Conservation (phyloP, 2,888 invertebrate species). For the Epinotia bilunana region DNA sequence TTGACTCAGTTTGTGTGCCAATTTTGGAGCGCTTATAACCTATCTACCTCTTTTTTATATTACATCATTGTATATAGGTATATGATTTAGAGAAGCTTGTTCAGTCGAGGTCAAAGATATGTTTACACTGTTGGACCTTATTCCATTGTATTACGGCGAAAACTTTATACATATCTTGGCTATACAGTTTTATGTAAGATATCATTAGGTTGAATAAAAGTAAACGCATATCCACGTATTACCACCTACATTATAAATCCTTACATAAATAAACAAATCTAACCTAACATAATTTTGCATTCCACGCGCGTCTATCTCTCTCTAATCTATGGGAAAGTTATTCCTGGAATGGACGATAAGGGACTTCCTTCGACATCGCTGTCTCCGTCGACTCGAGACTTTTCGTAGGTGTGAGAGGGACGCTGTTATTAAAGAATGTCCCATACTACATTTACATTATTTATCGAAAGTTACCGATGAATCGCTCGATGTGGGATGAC, state of each 20-base stretch:
- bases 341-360: constrained; percentile 81
- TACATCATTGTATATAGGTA: too few relatives aligned
- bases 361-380: constrained; percentile 64
- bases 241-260: constrained; percentile 29
- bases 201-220: constrained; percentile 9
- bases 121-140: too few relatives aligned
- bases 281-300: constrained; percentile 66
- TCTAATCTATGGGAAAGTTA: constrained; percentile 81
- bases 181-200: background rate
- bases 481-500: constrained; percentile 44
- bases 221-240: background rate
- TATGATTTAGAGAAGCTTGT: too few relatives aligned
- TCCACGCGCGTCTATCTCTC: constrained; percentile 61
- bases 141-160: too few relatives aligned
- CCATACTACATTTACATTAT: constrained; percentile 72
- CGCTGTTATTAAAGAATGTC: constrained; percentile 67
- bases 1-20: too few relatives aligned
- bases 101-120: too few relatives aligned
- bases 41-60: too few relatives aligned
- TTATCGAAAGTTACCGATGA: constrained; percentile 64
- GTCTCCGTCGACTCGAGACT: constrained; percentile 54
- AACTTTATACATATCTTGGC: too few relatives aligned
- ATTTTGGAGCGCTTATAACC: too few relatives aligned
- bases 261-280: constrained; percentile 23
- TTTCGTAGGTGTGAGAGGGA: constrained; percentile 51